A percentile compares a stretch with the other conserved stretches of the same genome.
These are phyloP conservation scores for Anthonomus grandis DNA, from an alignment of 1,140 invertebrate genomes.

Conservation along the genomic window DNA sequence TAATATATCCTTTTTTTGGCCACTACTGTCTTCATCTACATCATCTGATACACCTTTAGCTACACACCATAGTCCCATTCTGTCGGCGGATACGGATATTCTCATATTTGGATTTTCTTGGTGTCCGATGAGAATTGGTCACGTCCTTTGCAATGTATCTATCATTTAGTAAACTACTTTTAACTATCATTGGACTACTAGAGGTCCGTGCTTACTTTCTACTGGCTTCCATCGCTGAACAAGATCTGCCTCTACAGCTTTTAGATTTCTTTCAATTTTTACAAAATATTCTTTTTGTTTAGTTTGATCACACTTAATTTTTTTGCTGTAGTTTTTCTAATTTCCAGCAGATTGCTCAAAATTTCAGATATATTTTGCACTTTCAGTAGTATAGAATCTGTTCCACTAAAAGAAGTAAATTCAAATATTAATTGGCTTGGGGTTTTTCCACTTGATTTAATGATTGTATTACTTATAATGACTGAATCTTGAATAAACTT, in stretches of 20 bases:
- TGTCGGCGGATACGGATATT: background rate
- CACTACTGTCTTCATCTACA: background rate
- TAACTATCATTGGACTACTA: no score
- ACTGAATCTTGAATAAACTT: no score
- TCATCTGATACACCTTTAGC: background rate
- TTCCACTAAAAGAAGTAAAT: background rate
- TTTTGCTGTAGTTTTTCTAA: background rate
- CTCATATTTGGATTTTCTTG: slow-evolving; percentile 1
- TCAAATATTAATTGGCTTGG: background rate
- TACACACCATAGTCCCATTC: background rate
- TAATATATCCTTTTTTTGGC: no score
- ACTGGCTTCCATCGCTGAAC: no score
- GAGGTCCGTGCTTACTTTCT: background rate
- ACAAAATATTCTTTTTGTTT: background rate
- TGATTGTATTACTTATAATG: no score
- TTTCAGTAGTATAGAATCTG: background rate
- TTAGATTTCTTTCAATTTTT: background rate
- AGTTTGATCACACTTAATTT: background rate
- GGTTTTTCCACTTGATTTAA: no score
- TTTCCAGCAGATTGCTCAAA: background rate
- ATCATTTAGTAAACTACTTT: no score
- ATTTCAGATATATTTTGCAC: background rate
- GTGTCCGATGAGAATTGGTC: background rate
- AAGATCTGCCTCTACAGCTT: no score
- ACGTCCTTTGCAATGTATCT: slow-evolving; percentile 3